A percentile compares a stretch with the other conserved stretches of the same genome.
Evolutionary conservation across 2,888 invertebrate genomes (phyloP).

Genomic region (Rapana venosa): DNA sequence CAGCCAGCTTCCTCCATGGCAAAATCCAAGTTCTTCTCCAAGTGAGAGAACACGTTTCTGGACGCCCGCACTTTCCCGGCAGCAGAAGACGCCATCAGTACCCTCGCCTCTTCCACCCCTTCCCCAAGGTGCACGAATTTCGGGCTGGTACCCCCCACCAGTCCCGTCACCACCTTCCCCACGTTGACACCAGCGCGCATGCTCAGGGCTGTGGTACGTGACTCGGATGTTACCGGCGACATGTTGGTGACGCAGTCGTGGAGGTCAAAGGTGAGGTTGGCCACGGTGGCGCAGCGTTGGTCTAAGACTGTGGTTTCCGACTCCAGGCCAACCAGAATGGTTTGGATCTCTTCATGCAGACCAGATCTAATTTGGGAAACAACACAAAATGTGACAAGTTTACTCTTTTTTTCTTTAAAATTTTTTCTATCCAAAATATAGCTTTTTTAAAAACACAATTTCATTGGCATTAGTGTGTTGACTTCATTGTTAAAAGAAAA

Average conservation of each 20-base stretch:
- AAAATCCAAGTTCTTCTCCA: constrained; percentile 50
- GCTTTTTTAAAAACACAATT: too few species aligned
- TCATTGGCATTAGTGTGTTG: too few species aligned
- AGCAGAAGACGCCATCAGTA: constrained; percentile 50
- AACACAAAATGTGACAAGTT: background rate
- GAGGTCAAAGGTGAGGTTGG: constrained; percentile 47
- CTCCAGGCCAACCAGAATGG: constrained; percentile 44
- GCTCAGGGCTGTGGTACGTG: constrained; percentile 29
- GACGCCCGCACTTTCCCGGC: constrained; percentile 55
- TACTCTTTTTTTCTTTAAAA: background rate
- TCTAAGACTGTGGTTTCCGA: constrained; percentile 39
- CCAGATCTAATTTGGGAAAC: background rate
- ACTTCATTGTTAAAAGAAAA: too few species aligned
- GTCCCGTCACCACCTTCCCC: constrained; percentile 59
- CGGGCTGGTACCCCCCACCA: constrained; percentile 55
- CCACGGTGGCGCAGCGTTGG: constrained; percentile 43
- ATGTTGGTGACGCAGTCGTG: constrained; percentile 6
- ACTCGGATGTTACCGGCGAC: constrained; percentile 15
- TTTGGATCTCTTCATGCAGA: background rate
- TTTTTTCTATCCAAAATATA: too few species aligned
- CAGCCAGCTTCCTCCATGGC: constrained; percentile 40
- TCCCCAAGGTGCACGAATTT: constrained; percentile 58
- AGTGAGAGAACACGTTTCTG: constrained; percentile 45
- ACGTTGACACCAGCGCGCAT: constrained; percentile 47
- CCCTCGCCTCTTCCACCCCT: constrained; percentile 54